Conservation (phyloP, 2,888 invertebrate species). For the Antitype chi region DNA sequence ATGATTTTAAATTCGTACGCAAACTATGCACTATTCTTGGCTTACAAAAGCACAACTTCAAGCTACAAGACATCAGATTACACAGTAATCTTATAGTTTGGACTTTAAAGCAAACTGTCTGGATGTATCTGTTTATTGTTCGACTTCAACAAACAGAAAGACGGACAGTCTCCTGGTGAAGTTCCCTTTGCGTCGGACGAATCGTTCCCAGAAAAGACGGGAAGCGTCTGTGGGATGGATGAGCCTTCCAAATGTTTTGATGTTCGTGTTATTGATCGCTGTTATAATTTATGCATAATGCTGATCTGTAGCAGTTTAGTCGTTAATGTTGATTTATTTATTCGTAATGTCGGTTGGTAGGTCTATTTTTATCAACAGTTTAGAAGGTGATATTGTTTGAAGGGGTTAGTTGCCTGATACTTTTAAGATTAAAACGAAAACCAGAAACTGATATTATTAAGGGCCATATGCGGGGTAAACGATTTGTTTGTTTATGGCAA, state of each 20-base stretch:
- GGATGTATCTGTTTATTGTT: constrained; percentile 62
- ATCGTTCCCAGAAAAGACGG: constrained; percentile 56
- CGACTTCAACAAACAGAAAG: constrained; percentile 51
- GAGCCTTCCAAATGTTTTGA: constrained; percentile 62
- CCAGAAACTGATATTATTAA: background rate
- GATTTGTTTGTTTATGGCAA: no score
- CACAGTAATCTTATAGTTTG: constrained; percentile 29
- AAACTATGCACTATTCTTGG: background rate
- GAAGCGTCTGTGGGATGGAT: constrained; percentile 31
- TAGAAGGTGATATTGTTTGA: no score
- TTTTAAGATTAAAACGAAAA: background rate
- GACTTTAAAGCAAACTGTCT: constrained; percentile 33
- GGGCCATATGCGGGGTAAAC: no score
- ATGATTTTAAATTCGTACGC: background rate
- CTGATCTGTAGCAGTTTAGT: constrained; percentile 38
- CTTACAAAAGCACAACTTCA: background rate
- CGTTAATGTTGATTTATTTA: constrained; percentile 40
- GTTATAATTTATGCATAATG: constrained; percentile 53
- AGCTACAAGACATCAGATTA: constrained; percentile 20
- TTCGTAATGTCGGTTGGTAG: background rate
- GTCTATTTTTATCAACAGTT: constrained; percentile 8
- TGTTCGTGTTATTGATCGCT: constrained; percentile 56
- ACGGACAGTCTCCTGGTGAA: constrained; percentile 41
- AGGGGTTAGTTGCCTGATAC: no score
- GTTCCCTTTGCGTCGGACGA: constrained; percentile 52